These are phyloP conservation scores for Heliconius sara DNA, from an alignment of 2,888 invertebrate species.

Conservation along the genomic window DNA sequence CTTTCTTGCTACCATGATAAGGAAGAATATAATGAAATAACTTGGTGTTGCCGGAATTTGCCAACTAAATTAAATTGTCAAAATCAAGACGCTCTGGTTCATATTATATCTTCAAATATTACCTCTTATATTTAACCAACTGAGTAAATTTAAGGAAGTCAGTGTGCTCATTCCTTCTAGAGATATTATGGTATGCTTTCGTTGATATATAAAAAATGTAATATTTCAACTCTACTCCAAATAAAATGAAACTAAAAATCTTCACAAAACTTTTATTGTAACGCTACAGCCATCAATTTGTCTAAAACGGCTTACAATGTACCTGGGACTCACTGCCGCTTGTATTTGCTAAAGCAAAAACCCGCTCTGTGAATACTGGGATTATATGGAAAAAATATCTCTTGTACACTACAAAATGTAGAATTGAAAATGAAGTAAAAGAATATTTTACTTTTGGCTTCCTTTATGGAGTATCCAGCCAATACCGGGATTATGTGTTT, in stretches of 20 bases:
- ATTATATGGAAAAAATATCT: slow-evolving; percentile 28
- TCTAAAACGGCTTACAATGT: slow-evolving; percentile 29
- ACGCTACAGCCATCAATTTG: slow-evolving; percentile 18
- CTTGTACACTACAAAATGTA: slow-evolving; percentile 13
- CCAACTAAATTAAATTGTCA: background rate
- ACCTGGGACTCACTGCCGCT: slow-evolving; percentile 31
- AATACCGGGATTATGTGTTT: background rate
- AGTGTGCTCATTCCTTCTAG: background rate
- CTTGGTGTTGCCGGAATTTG: background rate
- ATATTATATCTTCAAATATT: background rate
- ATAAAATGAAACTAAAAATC: slow-evolving; percentile 11
- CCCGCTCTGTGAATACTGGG: slow-evolving; percentile 32
- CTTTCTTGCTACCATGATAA: background rate
- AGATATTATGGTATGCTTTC: background rate
- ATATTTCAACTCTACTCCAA: background rate
- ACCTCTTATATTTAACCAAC: background rate
- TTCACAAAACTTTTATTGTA: slow-evolving; percentile 17
- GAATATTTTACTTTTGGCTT: slow-evolving; percentile 6
- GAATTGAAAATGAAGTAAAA: slow-evolving; percentile 17
- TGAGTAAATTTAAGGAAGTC: background rate
- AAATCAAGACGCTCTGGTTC: background rate
- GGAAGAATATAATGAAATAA: background rate
- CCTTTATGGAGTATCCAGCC: background rate
- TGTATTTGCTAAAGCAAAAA: slow-evolving; percentile 32
- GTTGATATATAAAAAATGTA: background rate